Evolutionary conservation across 2,797 vertebrate species (phyloP), one percentile per base, ranked within the genome.

Genomic region (Coregonus ussuriensis): DNA sequence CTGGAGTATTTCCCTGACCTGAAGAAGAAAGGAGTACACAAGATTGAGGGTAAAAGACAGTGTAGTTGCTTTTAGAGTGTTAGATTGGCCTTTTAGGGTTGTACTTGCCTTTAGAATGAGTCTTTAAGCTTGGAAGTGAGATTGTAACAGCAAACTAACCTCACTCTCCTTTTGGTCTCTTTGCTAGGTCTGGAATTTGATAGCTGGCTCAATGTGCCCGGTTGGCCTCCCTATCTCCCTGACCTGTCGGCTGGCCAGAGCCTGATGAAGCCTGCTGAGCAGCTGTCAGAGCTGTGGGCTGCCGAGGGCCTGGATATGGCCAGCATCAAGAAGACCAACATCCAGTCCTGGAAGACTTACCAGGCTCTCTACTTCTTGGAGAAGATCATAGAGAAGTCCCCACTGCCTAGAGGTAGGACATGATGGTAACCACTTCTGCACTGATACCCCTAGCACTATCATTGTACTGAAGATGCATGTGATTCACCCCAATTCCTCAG

Each of bases 301-400:
- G 74, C 88, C 0, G 6, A 88, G 0, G 0, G 81, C 67, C 78
- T 90, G 70, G 87, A 95, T 74, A 18, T 86, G 81, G 77, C 87
- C 15, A 84, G 85, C 0, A 92, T 95, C 0, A 74, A 75, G 41
- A 86, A 87, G 0, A 68, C 92, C 80, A 84, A 92, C 84, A 80
- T 93, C 69, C 76, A 79, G 0, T 5, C 83, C 74, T 96, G 96
- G 96, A 95, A 91, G 86, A 96, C 94, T 0, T 95, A 94, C 83
- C 95, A 96, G 88, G 88, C 94, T 31, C 82, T 95, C 6, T 93
- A 95, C 87, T 96, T 96, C 83, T 84, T 96, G 54, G 94, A 96
- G 71, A 89, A 89, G 81, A 29, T 96, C 76, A 85, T 96, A 54
- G 90, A 93, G 84, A 94, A 85, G 51, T 95, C 94, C 0, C 96